phyloP scores from a whole-genome alignment of 2,113 vertebrate genomes.

The Rhagologus leucostigma region DNA sequence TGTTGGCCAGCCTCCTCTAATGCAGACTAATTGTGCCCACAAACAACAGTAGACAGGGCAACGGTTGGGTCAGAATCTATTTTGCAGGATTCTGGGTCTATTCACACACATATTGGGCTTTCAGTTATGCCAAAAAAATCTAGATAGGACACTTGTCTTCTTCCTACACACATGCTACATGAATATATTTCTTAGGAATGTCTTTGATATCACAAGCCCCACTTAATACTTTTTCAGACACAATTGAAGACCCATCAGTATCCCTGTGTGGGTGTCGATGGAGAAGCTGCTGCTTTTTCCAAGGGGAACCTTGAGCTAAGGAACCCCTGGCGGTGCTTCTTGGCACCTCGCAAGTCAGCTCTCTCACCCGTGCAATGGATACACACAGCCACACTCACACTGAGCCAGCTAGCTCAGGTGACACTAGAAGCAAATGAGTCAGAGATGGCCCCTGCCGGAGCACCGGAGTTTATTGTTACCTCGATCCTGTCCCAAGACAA shows the following conservation, averaged over 20 bases:
- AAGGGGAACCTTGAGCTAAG: too few species aligned
- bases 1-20: fast-evolving
- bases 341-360: too few species aligned
- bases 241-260: neutral
- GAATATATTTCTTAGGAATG: neutral
- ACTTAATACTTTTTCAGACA: neutral
- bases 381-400: too few species aligned
- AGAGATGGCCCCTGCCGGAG: too few species aligned
- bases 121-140: neutral
- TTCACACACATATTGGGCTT: neutral
- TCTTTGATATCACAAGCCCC: neutral
- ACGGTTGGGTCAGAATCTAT: neutral
- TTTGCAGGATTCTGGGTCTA: neutral
- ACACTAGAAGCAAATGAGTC: too few species aligned
- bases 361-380: too few species aligned
- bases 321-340: too few species aligned
- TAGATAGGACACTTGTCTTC: neutral
- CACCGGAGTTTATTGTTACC: too few species aligned
- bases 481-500: too few species aligned
- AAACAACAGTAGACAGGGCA: neutral
- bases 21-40: neutral
- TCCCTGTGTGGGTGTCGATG: too few species aligned
- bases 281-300: too few species aligned
- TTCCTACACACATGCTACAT: fast-evolving
- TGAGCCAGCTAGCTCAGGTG: too few species aligned